These are phyloP conservation scores for Pentalonia nigronervosa DNA, from an alignment of 1,140 invertebrate species.

Conservation along the genomic window DNA sequence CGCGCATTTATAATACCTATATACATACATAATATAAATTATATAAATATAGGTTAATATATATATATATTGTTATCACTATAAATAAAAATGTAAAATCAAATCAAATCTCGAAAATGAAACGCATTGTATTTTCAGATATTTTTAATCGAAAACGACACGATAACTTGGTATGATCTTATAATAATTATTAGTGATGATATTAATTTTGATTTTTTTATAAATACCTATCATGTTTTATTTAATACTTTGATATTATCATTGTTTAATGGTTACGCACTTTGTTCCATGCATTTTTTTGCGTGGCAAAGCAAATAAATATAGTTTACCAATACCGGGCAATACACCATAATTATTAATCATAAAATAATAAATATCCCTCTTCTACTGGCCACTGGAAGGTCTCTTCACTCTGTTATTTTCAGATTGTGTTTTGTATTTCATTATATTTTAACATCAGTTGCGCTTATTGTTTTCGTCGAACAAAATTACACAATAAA, in stretches of 20 bases:
- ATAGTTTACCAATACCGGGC: neutral
- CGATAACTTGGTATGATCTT: neutral
- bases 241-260: no score
- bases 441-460: no score
- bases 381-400: neutral
- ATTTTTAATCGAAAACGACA: neutral
- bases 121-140: neutral
- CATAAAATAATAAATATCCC: neutral
- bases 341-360: neutral
- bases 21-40: neutral
- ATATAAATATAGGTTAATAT: neutral
- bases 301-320: neutral
- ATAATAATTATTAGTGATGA: neutral
- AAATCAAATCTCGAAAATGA: neutral
- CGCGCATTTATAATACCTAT: neutral
- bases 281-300: no score
- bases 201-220: neutral
- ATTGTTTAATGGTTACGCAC: no score
- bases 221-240: neutral
- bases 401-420: neutral
- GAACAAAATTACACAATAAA: no score
- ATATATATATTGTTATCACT: neutral
- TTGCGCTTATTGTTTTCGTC: no score
- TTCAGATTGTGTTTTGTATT: neutral
- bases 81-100: neutral